These are phyloP conservation scores for Caenorhabditis imperialis DNA, from an alignment of 2,888 invertebrate species.

Conservation along the genomic window DNA sequence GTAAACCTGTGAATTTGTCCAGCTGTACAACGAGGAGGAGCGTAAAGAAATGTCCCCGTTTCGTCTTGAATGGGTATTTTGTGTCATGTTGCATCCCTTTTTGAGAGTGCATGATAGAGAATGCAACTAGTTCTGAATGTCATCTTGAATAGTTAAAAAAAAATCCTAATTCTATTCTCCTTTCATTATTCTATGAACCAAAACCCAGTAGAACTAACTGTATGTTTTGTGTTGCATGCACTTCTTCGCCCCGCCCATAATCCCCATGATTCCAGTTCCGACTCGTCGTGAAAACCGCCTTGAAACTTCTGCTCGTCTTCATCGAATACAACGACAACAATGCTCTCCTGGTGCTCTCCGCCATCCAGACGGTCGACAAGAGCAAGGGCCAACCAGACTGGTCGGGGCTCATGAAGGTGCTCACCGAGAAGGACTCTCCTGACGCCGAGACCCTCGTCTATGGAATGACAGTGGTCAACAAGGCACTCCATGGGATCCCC, in stretches of 20 bases:
- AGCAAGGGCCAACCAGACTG: slow-evolving; percentile 83
- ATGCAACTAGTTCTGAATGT: background rate
- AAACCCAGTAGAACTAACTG: background rate
- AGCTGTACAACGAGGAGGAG: slow-evolving; percentile 73
- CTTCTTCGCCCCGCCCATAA: background rate
- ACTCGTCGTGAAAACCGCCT: slow-evolving; percentile 95
- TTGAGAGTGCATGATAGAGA: slow-evolving; percentile 3
- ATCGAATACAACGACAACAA: slow-evolving; percentile 98
- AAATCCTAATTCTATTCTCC: no score
- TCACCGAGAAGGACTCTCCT: slow-evolving; percentile 91
- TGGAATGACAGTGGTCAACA: slow-evolving; percentile 94
- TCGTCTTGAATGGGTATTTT: slow-evolving; percentile 76
- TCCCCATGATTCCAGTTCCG: slow-evolving; percentile 83
- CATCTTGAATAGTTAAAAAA: background rate
- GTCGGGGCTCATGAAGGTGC: slow-evolving; percentile 87
- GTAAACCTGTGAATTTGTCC: slow-evolving; percentile 53
- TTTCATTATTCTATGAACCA: no score
- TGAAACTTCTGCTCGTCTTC: slow-evolving; percentile 95
- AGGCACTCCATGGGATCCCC: slow-evolving; percentile 77
- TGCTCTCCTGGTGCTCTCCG: slow-evolving; percentile 90
- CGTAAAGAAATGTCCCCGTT: slow-evolving; percentile 75
- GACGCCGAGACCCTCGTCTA: slow-evolving; percentile 96
- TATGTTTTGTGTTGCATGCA: slow-evolving; percentile 8
- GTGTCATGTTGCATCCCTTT: background rate
- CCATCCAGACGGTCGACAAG: slow-evolving; percentile 87